phyloP scores from a whole-genome alignment of 30 jellyfish, hydroid and myxozoan species.

The Hydra vulgaris region DNA sequence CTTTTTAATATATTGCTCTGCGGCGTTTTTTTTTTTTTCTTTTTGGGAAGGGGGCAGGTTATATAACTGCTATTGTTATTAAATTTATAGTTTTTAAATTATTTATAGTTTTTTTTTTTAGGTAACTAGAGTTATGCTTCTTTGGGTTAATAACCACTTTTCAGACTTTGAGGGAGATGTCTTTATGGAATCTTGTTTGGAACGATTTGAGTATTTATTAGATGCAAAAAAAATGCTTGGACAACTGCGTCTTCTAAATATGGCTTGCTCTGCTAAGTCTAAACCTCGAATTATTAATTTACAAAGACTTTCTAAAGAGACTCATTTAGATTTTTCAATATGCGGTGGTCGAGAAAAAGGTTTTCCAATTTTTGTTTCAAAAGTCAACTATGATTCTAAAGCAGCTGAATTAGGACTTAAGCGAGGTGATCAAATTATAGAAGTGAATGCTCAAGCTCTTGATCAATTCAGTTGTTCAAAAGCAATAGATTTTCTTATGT shows the following conservation, averaged over 20 bases:
- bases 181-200: constrained; percentile 67
- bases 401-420: constrained; percentile 69
- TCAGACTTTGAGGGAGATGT: constrained; percentile 77
- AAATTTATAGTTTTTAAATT: too few species aligned
- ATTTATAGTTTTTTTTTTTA: too few species aligned
- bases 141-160: constrained; percentile 91
- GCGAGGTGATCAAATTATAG: constrained; percentile 90
- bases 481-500: constrained; percentile 56
- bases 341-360: constrained; percentile 79
- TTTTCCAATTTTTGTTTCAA: constrained; percentile 63
- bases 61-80: too few species aligned
- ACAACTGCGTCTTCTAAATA: constrained; percentile 70
- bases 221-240: constrained; percentile 92
- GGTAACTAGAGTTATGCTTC: constrained; percentile 88
- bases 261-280: constrained; percentile 91
- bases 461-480: constrained; percentile 54
- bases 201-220: constrained; percentile 57
- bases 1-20: too few species aligned
- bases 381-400: constrained; percentile 77
- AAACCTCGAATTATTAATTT: constrained; percentile 54
- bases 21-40: too few species aligned
- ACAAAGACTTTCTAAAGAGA: constrained; percentile 50
- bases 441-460: constrained; percentile 73
- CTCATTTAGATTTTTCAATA: constrained; percentile 68
- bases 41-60: too few species aligned